Evolutionary conservation across 2,113 vertebrate genomes (phyloP), one percentile per base, ranked within the genome.

Genomic region (Caranx melampygus): DNA sequence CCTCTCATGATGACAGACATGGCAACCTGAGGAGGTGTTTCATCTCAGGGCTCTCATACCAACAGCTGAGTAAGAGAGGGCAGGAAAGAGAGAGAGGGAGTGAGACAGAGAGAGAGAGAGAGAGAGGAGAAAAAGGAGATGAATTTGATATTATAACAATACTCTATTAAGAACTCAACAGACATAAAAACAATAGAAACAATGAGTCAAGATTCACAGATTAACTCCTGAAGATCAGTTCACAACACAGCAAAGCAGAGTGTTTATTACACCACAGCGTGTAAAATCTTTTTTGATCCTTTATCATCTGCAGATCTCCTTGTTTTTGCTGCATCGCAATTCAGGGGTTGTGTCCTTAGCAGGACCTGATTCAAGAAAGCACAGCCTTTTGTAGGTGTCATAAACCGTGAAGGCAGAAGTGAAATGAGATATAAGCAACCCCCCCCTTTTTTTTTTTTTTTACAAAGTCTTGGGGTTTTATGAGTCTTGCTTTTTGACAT

Each of bases 1-100:
- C 81, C 74, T 61, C 69, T 73, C 64, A 4, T n/a, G 90, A 87
- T 94, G 93, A 94, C 90, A 94, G 94, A 92, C 90, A 68, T 33
- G 35, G 78, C 83, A 78, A 82, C 80, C 40, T 0, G 62, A 81
- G 79, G 79, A 85, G 84, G 83, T 55, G 66, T 79, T 87, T 84
- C 83, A 89, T 92, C 81, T 73, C 57, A 37, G 78, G 82, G 64
- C 80, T 83, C 61, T 78, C 59, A 33, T 88, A 79, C 75, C 44
- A 67, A 75, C 75, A 76, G 72, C 61, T 69, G 79, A 37, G 21
- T 33, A 60, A 69, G 61, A 47, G 65, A 45, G 70, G 6, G 45
- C 14, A 42, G 31, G 59, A 33, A 15, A 42, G 52, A 26, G 26
- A 59, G 20, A 52, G 65, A 49, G 69, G 8, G 45, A 34, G 49